A percentile compares a stretch with the other conserved stretches of the same genome.
Conservation (phyloP, 2,888 invertebrate genomes). For the Criorhina ranunculi region DNA sequence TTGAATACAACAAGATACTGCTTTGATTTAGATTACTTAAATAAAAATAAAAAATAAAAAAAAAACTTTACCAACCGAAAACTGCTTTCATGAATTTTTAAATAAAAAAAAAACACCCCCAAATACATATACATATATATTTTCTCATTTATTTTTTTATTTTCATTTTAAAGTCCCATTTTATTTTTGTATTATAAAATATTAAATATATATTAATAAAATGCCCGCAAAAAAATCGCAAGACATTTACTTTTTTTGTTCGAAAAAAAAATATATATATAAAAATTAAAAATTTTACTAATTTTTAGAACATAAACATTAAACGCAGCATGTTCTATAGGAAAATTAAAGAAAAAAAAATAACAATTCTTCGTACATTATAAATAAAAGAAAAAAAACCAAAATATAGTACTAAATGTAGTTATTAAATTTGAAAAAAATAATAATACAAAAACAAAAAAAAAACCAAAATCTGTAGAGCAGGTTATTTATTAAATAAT, state of each 20-base stretch:
- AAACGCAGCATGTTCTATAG: constrained; percentile 76
- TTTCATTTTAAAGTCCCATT: constrained; percentile 49
- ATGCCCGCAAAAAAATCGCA: constrained; percentile 56
- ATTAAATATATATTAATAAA: constrained; percentile 33
- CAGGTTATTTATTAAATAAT: constrained; percentile 76
- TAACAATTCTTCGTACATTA: constrained; percentile 77
- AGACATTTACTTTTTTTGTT: constrained; percentile 22
- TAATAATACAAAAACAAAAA: constrained; percentile 36
- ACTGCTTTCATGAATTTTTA: constrained; percentile 62
- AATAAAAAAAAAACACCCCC: constrained; percentile 10
- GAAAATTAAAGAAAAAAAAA: constrained; percentile 68
- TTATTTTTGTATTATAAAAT: constrained; percentile 72
- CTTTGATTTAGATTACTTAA: constrained; percentile 66
- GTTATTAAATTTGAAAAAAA: constrained; percentile 74
- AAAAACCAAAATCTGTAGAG: constrained; percentile 72
- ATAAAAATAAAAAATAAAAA: constrained; percentile 36
- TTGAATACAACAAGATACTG: constrained; percentile 64
- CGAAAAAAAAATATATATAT: too few relatives aligned
- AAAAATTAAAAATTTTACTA: too few relatives aligned
- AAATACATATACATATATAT: constrained; percentile 15
- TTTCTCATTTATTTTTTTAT: constrained; percentile 33
- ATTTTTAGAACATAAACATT: constrained; percentile 49
- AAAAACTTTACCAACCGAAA: constrained; percentile 62
- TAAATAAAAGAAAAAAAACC: constrained; percentile 55
- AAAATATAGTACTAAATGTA: constrained; percentile 73